Conservation (phyloP, 2,113 vertebrate species). For the Aldabrachelys gigantea region DNA sequence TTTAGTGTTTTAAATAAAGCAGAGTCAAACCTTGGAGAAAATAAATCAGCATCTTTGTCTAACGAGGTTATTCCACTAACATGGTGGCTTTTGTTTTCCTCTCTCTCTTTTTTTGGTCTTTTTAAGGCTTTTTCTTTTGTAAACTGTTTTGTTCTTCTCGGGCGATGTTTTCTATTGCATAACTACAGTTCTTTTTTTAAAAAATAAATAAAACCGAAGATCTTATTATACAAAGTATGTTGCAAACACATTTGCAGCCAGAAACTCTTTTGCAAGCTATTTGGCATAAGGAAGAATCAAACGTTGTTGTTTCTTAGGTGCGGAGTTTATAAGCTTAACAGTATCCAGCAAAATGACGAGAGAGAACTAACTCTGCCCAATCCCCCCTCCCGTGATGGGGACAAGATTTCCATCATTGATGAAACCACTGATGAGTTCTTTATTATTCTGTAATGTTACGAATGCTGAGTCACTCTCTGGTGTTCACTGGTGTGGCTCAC, state of each 20-base stretch:
- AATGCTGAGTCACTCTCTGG: neutral
- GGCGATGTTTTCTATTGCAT: slow-evolving; percentile 32
- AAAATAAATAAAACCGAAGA: neutral
- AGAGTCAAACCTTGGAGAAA: neutral
- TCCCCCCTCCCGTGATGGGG: slow-evolving; percentile 6
- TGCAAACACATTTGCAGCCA: slow-evolving; percentile 23
- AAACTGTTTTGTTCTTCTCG: neutral
- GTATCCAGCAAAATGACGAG: slow-evolving; percentile 44
- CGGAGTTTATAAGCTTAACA: slow-evolving; percentile 38
- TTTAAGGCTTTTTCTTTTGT: slow-evolving; percentile 37
- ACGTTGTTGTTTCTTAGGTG: slow-evolving; percentile 52
- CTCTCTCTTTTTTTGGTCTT: neutral
- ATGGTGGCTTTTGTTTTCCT: neutral
- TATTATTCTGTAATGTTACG: slow-evolving; percentile 37
- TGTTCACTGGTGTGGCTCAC: neutral
- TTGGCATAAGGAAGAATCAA: slow-evolving; percentile 25
- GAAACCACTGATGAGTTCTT: slow-evolving; percentile 41
- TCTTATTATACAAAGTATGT: neutral
- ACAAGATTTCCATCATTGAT: slow-evolving; percentile 36
- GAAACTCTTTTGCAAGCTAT: slow-evolving; percentile 40
- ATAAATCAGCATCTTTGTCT: neutral
- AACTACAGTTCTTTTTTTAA: slow-evolving; percentile 46
- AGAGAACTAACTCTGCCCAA: slow-evolving; percentile 29
- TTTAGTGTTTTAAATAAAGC: neutral
- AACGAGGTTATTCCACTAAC: neutral